These are phyloP conservation scores for Tragelaphus oryx DNA, from an alignment of 2,797 vertebrate genomes.

Conservation along the genomic window DNA sequence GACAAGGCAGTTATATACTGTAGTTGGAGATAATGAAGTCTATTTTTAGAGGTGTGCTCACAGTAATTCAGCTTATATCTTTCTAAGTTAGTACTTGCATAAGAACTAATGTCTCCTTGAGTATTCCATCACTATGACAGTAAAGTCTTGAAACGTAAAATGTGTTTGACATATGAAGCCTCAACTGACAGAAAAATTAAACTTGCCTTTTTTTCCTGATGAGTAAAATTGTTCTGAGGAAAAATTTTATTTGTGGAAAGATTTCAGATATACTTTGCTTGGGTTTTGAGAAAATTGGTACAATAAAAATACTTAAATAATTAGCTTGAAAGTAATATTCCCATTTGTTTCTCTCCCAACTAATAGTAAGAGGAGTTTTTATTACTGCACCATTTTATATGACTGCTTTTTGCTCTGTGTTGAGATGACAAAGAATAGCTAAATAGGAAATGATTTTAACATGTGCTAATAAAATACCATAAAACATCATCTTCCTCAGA, in stretches of 20 bases:
- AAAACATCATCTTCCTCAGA: constrained; percentile 55
- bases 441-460: constrained; percentile 10
- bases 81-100: constrained; percentile 42
- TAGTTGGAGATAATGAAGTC: not conserved
- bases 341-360: constrained; percentile 45
- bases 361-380: constrained; percentile 53
- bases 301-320: constrained; percentile 49
- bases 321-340: constrained; percentile 49
- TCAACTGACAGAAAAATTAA: constrained; percentile 66
- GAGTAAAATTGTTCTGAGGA: constrained; percentile 45
- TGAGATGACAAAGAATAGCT: constrained; percentile 37
- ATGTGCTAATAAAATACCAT: not conserved
- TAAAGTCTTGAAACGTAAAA: constrained; percentile 55
- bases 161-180: constrained; percentile 47
- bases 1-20: constrained; percentile 19
- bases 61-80: not conserved
- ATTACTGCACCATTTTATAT: constrained; percentile 42
- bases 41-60: constrained; percentile 3
- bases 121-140: constrained; percentile 15
- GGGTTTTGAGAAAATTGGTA: constrained; percentile 33
- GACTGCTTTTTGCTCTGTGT: constrained; percentile 12
- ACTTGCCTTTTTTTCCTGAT: constrained; percentile 19
- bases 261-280: constrained; percentile 24
- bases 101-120: not conserved
- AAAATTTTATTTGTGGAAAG: constrained; percentile 39